Conservation (phyloP, 2,113 vertebrate species). For the Mobula birostris region DNA sequence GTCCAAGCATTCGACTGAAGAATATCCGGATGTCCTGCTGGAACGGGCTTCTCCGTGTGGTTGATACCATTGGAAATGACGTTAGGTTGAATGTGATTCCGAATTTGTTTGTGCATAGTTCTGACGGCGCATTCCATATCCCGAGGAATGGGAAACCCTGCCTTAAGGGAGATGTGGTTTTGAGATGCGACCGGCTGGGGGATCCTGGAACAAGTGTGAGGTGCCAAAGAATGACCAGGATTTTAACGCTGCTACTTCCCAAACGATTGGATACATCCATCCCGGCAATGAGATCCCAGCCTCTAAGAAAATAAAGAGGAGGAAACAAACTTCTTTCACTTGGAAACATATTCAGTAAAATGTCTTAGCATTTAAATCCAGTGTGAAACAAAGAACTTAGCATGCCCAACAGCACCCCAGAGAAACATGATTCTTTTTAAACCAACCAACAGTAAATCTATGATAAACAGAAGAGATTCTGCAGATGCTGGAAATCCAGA, state of each 20-base stretch:
- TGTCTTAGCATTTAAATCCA: background rate
- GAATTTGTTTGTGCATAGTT: constrained; percentile 59
- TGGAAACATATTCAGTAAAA: background rate
- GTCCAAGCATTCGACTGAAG: constrained; percentile 75
- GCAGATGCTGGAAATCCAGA: too few species aligned
- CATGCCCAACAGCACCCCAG: too few species aligned
- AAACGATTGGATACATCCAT: background rate
- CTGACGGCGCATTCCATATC: constrained; percentile 73
- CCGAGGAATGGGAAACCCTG: constrained; percentile 71
- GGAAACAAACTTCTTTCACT: background rate
- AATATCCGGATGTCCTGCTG: constrained; percentile 79
- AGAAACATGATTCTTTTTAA: too few species aligned
- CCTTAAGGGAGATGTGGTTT: constrained; percentile 49
- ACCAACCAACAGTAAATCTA: too few species aligned
- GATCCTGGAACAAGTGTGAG: background rate
- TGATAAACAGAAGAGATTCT: too few species aligned
- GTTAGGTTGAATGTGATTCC: constrained; percentile 52
- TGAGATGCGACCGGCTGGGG: background rate
- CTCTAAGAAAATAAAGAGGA: background rate
- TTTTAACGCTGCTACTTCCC: background rate
- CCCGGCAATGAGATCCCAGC: background rate
- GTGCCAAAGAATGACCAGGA: background rate
- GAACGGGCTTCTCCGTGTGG: constrained; percentile 56
- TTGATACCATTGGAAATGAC: constrained; percentile 66
- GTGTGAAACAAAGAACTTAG: too few species aligned